Base-by-base conservation (phyloP, 2,888 invertebrate species). In the Ophioninae sp. region DNA sequence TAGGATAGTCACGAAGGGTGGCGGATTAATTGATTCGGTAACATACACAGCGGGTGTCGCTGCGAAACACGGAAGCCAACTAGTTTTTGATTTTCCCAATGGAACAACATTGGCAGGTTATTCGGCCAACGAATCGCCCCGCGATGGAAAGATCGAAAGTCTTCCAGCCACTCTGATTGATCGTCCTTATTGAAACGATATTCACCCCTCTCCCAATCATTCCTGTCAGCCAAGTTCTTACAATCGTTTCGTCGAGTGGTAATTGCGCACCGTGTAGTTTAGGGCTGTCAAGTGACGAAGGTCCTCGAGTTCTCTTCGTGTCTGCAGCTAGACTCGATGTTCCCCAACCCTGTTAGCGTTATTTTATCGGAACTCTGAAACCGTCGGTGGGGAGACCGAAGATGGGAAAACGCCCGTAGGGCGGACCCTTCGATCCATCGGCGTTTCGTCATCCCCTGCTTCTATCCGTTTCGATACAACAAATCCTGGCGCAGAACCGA, bases 391-490 rank as follows among this genome's bases (percentile, higher is more conserved):
- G 41, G 37, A 20, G 23, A 41, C 20, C 39, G 59, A 50, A 72
- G 20, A n/a, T 6, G 39, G 72, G 39, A 67, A 70, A 59, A 79
- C 20, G 7, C 59, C 67, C 79, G 41, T 7, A 20, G 41, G 79
- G 72, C 6, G 10, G 21, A 64, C 30, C 57, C 41, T n/a, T 59
- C 21, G 23, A 72, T 67, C n/a, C 72, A 69, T 50, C n/a, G 56
- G 39, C 41, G 13, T 64, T 64, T 64, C 30, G 30, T 64, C 62
- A 62, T 50, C 64, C 30, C 50, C 56, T 64, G 37, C 56, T 44
- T 39, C 41, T 56, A 56, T 37, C 68, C 62, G 8, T 56, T 23
- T 23, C n/a, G 37, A 37, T 23, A 73, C 13, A 62, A 56, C 21
- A 39, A 44, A 39, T 13, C 21, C 59, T 41, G 62, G 41, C 59